Percentiles rank a stretch among this genome's conserved stretches.
Conservation (phyloP, 2,113 vertebrate species). For the Isichthys henryi region DNA sequence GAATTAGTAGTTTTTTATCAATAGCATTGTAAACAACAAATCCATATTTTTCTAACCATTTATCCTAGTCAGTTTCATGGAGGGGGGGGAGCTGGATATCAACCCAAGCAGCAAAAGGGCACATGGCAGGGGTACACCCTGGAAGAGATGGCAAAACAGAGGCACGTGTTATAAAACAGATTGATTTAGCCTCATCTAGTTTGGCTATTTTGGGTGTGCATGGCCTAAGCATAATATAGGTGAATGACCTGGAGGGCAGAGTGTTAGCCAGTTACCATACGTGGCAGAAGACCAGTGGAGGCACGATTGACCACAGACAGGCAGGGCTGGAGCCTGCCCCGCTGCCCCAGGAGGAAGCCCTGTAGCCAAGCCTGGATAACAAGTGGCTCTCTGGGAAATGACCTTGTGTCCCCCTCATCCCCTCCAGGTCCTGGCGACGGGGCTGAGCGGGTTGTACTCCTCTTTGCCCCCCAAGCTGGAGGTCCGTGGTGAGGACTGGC, state of each 20-base stretch:
- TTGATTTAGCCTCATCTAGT: neutral
- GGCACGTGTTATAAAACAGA: neutral
- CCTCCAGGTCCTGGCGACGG: constrained; percentile 88
- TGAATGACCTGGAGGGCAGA: neutral
- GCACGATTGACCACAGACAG: neutral
- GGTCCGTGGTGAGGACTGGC: constrained; percentile 83
- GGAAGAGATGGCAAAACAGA: neutral
- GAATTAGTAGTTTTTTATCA: neutral
- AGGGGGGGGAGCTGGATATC: neutral
- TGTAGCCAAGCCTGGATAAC: neutral
- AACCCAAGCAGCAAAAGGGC: neutral
- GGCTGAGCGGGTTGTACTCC: constrained; percentile 91
- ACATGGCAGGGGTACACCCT: neutral
- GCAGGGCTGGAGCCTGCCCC: neutral
- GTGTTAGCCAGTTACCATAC: neutral
- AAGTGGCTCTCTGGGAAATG: neutral
- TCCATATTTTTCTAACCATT: neutral
- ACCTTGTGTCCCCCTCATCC: neutral
- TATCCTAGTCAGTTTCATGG: neutral
- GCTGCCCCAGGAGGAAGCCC: neutral
- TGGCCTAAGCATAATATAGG: neutral
- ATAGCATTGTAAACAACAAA: neutral
- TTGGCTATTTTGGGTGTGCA: neutral
- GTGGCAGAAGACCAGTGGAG: neutral
- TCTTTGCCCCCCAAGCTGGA: constrained; percentile 88